Percentiles rank a stretch among this genome's conserved stretches.
These are phyloP conservation scores for Philereme transversata DNA, from an alignment of 2,888 invertebrate species.

Conservation along the genomic window DNA sequence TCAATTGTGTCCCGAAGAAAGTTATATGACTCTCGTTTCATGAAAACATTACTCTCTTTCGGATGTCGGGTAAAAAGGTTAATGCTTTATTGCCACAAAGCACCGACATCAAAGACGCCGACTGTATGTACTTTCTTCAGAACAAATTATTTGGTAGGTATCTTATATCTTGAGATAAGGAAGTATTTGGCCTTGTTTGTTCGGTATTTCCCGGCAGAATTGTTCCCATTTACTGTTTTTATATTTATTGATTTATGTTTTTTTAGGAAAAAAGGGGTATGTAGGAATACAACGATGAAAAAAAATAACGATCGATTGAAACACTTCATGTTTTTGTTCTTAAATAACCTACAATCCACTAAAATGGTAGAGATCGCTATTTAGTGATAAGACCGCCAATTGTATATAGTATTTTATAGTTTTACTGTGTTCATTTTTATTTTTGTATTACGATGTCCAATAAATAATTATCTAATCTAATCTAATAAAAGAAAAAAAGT, in stretches of 20 bases:
- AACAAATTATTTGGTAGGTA: slow-evolving; percentile 42
- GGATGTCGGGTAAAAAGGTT: slow-evolving; percentile 44
- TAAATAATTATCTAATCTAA: too few relatives aligned
- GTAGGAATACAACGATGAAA: too few relatives aligned
- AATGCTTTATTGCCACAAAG: slow-evolving; percentile 50
- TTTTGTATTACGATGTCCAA: too few relatives aligned
- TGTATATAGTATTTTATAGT: too few relatives aligned
- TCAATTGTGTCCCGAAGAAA: slow-evolving; percentile 48
- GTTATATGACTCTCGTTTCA: slow-evolving; percentile 49
- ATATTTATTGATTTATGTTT: neutral
- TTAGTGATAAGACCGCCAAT: too few relatives aligned
- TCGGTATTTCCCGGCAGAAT: slow-evolving; percentile 14
- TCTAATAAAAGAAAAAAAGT: too few relatives aligned
- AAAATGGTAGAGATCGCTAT: too few relatives aligned
- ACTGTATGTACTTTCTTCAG: slow-evolving; percentile 46
- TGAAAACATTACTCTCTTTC: slow-evolving; percentile 26
- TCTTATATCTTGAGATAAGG: slow-evolving; percentile 28
- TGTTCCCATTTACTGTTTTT: slow-evolving; percentile 4
- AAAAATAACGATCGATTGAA: too few relatives aligned
- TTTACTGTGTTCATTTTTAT: too few relatives aligned
- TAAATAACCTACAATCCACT: too few relatives aligned
- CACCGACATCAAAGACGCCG: slow-evolving; percentile 54
- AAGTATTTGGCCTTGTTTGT: slow-evolving; percentile 20
- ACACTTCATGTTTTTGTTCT: too few relatives aligned
- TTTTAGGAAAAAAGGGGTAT: neutral